Percentiles rank a stretch among this genome's conserved stretches.
These are phyloP conservation scores for Acromyrmex charruanus DNA, from an alignment of 1,140 invertebrate species.

Conservation along the genomic window DNA sequence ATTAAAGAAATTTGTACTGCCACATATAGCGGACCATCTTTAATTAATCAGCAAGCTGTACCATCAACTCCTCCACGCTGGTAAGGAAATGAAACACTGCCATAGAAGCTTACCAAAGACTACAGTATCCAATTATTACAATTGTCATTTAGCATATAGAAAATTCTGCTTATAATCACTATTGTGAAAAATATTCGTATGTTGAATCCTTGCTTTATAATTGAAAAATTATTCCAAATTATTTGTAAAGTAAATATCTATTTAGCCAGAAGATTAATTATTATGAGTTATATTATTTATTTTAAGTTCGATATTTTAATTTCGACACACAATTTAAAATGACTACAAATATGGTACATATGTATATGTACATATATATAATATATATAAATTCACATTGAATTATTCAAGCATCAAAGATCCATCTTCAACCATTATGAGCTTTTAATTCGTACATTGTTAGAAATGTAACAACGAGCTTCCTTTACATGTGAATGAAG, in stretches of 20 bases:
- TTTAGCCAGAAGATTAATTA: neutral
- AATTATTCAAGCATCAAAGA: too few species aligned
- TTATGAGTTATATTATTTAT: slow-evolving; percentile 13
- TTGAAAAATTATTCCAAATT: neutral
- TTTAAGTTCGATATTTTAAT: too few species aligned
- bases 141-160: slow-evolving; percentile 31
- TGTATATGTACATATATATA: too few species aligned
- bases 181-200: neutral
- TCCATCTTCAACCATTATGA: too few species aligned
- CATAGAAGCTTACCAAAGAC: slow-evolving; percentile 72
- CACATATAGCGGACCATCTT: slow-evolving; percentile 69
- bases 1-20: neutral
- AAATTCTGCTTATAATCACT: slow-evolving; percentile 24
- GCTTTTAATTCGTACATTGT: too few species aligned
- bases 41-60: slow-evolving; percentile 68
- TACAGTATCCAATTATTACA: slow-evolving; percentile 19
- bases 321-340: too few species aligned
- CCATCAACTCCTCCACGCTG: slow-evolving; percentile 69
- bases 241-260: slow-evolving; percentile 10
- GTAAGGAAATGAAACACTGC: slow-evolving; percentile 64
- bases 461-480: too few species aligned
- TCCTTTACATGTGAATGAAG: too few species aligned
- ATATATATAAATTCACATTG: too few species aligned
- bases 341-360: too few species aligned
- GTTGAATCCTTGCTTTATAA: slow-evolving; percentile 47